Base-by-base conservation (phyloP, 37 sponge, comb jelly and placozoan species). In the Mnemiopsis leidyi region DNA sequence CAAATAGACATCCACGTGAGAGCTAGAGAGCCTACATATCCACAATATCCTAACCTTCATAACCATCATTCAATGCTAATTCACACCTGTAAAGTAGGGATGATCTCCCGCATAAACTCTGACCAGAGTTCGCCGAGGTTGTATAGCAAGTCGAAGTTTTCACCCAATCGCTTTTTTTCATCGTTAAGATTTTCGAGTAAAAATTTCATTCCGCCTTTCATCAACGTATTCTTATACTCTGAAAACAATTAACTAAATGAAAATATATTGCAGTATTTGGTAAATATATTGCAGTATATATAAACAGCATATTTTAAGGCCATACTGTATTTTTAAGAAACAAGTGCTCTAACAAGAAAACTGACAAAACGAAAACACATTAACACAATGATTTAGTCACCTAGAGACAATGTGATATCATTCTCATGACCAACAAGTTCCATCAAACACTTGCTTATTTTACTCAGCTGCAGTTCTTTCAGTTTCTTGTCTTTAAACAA, bases 21-120 rank as follows among this genome's bases (percentile, higher is more conserved):
- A 48, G n/a, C 61, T 13, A 13, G 61, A 48, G 13, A 48, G 13
- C 61, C n/a, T n/a, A n/a, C n/a, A n/a, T n/a, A n/a, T n/a, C n/a
- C n/a, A n/a, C n/a, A n/a, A n/a, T n/a, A n/a, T n/a, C n/a, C n/a
- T n/a, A n/a, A n/a, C n/a, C n/a, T n/a, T n/a, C n/a, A 61, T 61
- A 21, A 61, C 68, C 18, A 61, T 9, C 18, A 61, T 61, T 61
- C 18, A 18, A 61, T 73, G 16, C 24, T n/a, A 7, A 26, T 73
- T 20, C 26, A 36, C 37, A 85, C 90, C 90, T 85, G 90, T 23
- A 85, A 37, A 20, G 40, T 85, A 0, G 90, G 90, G n/a, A 85
- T 40, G 32, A 85, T 85, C 25, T 85, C 90, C 25, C 90, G 2
- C 90, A 85, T 85, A 26, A 85, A 85, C 61, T 85, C 90, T 0